A percentile compares a stretch with the other conserved stretches of the same genome.
Conservation (phyloP, 2,888 invertebrate genomes). For the Petrophora chlorosata region DNA sequence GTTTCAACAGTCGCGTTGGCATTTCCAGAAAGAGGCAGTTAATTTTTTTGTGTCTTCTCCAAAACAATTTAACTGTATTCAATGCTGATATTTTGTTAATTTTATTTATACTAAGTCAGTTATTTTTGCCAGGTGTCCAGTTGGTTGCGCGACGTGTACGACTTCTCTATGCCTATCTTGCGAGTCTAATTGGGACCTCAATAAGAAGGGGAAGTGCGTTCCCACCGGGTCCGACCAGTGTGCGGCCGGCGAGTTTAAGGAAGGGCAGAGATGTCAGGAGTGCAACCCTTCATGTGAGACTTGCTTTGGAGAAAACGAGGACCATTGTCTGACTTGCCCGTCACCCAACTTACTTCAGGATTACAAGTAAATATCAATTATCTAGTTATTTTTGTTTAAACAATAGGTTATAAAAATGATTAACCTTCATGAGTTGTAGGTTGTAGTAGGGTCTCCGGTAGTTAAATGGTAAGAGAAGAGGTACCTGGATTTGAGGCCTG, state of each 20-base stretch:
- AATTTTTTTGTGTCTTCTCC: too few relatives aligned
- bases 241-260: constrained; percentile 84
- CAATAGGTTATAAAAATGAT: too few relatives aligned
- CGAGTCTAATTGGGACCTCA: constrained; percentile 88
- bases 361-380: constrained; percentile 68
- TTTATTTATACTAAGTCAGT: constrained; percentile 11
- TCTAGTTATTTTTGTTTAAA: background rate
- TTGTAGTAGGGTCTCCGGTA: too few relatives aligned
- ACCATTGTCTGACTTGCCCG: constrained; percentile 89
- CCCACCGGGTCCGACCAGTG: constrained; percentile 88
- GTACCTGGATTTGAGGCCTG: too few relatives aligned
- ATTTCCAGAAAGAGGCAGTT: too few relatives aligned
- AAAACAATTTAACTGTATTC: too few relatives aligned
- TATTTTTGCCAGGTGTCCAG: constrained; percentile 83
- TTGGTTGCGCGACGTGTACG: constrained; percentile 90
- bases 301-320: constrained; percentile 91
- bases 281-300: constrained; percentile 92
- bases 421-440: too few relatives aligned
- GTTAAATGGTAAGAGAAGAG: too few relatives aligned
- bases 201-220: constrained; percentile 89
- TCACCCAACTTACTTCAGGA: constrained; percentile 89
- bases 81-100: too few relatives aligned
- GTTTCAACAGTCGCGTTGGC: too few relatives aligned
- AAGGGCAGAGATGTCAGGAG: constrained; percentile 86
- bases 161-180: constrained; percentile 90